Conservation (phyloP, 2,797 vertebrate species). For the Lacerta agilis region DNA sequence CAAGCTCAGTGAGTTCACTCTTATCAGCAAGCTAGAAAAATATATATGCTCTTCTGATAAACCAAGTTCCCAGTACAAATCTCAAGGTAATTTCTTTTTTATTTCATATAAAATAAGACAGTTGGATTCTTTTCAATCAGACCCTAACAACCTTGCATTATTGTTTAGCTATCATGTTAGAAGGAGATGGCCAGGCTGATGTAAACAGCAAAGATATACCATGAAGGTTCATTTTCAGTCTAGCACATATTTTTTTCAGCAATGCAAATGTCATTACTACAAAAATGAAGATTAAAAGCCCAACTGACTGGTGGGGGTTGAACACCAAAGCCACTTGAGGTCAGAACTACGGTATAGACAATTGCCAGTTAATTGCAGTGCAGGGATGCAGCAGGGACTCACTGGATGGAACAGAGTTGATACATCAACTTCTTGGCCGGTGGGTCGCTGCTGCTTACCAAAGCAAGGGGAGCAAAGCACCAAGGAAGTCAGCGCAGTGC, state of each 20-base stretch:
- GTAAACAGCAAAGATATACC: not conserved
- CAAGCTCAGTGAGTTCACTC: not conserved
- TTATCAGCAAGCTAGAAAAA: not conserved
- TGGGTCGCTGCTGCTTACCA: too few species aligned
- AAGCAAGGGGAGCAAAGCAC: too few species aligned
- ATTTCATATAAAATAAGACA: not conserved
- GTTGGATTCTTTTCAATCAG: not conserved
- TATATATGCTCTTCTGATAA: not conserved
- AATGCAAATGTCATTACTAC: too few species aligned
- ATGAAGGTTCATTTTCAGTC: not conserved
- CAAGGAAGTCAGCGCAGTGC: too few species aligned
- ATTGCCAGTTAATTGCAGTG: not conserved
- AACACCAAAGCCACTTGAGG: not conserved
- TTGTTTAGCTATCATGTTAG: not conserved
- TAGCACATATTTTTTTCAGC: not conserved
- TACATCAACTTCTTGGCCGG: too few species aligned
- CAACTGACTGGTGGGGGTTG: not conserved
- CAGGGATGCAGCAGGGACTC: too few species aligned
- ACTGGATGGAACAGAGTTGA: too few species aligned
- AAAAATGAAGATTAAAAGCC: too few species aligned
- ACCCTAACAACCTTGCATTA: not conserved
- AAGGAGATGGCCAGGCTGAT: not conserved
- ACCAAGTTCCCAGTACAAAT: slow-evolving; percentile 19
- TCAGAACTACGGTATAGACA: not conserved
- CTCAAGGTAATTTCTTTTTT: not conserved